These are phyloP conservation scores for Rhyzopertha dominica DNA, from an alignment of 1,140 invertebrate genomes.

Conservation along the genomic window DNA sequence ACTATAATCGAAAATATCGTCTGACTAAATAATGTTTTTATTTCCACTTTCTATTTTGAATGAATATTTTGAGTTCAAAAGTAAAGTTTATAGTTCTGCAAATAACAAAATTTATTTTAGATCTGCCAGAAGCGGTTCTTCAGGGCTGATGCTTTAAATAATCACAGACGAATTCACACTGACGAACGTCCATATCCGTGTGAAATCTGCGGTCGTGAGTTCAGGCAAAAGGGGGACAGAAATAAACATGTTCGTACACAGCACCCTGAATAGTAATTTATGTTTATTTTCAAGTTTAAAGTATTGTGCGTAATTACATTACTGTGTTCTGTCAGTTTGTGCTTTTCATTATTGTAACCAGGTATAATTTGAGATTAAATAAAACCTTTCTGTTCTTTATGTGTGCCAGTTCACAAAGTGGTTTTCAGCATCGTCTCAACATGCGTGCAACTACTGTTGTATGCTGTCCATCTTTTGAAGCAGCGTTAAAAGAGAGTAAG, in stretches of 20 bases:
- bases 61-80: too few species aligned
- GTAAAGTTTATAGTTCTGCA: too few species aligned
- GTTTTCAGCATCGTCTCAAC: constrained; percentile 9
- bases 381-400: neutral
- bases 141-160: constrained; percentile 54
- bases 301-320: constrained; percentile 9
- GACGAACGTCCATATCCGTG: constrained; percentile 66
- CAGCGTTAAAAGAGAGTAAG: too few species aligned
- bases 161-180: constrained; percentile 60
- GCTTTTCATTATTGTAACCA: constrained; percentile 2
- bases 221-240: constrained; percentile 56
- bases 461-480: too few species aligned
- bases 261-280: constrained; percentile 40
- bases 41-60: too few species aligned
- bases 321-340: constrained; percentile 4
- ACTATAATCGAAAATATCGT: too few species aligned
- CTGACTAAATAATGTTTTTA: too few species aligned
- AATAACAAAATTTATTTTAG: constrained; percentile 32
- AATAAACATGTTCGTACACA: constrained; percentile 57
- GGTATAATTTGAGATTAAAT: constrained; percentile 6
- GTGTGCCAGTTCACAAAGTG: neutral
- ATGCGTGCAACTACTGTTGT: neutral
- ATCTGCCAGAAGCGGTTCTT: constrained; percentile 55
- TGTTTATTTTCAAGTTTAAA: constrained; percentile 8
- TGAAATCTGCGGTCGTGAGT: constrained; percentile 60